phyloP scores from a whole-genome alignment of 2,113 vertebrate species.

The Pedetes capensis region DNA sequence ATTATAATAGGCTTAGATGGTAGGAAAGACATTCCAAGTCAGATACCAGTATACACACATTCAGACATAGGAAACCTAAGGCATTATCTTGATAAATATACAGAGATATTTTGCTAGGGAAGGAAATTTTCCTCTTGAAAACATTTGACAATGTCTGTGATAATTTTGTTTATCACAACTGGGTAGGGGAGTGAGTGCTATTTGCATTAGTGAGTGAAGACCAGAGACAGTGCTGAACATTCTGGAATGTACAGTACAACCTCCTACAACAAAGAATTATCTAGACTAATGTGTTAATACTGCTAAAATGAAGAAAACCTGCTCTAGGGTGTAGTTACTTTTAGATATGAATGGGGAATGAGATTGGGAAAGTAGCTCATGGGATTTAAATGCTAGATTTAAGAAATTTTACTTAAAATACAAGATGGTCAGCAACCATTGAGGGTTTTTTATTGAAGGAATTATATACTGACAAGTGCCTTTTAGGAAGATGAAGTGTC shows the following conservation, averaged over 20 bases:
- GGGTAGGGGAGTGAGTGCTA: not conserved
- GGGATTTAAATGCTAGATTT: not conserved
- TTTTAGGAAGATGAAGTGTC: not conserved
- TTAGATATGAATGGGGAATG: not conserved
- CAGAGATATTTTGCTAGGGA: not conserved
- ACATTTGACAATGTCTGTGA: not conserved
- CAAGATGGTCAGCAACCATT: not conserved
- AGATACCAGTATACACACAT: fast-evolving
- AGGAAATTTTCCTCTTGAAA: not conserved
- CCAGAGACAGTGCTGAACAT: not conserved
- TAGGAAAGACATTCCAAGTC: not conserved
- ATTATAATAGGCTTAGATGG: not conserved
- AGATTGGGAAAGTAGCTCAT: not conserved
- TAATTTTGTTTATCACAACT: not conserved
- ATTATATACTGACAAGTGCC: too few species aligned
- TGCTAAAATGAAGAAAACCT: not conserved
- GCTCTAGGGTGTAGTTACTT: not conserved
- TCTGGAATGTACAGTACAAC: not conserved
- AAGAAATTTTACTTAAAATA: not conserved
- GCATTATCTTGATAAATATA: not conserved
- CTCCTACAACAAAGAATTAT: not conserved
- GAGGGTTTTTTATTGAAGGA: not conserved
- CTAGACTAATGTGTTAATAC: not conserved
- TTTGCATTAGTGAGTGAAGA: too few species aligned
- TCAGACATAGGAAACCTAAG: not conserved